A percentile compares a stretch with the other conserved stretches of the same genome.
These are phyloP conservation scores for Stenichneumon culpator DNA, from an alignment of 2,888 invertebrate species.

Conservation along the genomic window DNA sequence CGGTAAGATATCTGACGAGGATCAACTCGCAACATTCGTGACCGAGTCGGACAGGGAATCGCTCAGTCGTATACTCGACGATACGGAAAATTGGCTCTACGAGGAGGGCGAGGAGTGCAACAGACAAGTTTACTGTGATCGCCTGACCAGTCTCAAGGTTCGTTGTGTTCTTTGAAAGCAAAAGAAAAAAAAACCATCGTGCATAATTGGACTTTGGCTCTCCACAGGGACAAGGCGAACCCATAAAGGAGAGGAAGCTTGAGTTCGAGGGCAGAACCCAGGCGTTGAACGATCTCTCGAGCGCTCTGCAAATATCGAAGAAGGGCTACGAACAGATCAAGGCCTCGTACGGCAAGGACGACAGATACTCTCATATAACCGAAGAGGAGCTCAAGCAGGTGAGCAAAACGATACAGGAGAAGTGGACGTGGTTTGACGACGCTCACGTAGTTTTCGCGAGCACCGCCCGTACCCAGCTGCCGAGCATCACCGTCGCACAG, in stretches of 20 bases:
- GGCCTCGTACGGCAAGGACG: slow-evolving; percentile 86
- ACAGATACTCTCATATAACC: slow-evolving; percentile 92
- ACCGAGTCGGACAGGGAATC: slow-evolving; percentile 89
- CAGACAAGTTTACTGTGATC: slow-evolving; percentile 88
- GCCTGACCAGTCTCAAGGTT: slow-evolving; percentile 79
- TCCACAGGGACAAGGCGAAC: slow-evolving; percentile 93
- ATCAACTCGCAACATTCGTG: slow-evolving; percentile 91
- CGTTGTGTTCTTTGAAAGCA: slow-evolving; percentile 12
- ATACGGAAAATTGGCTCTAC: slow-evolving; percentile 98
- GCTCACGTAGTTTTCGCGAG: slow-evolving; percentile 89
- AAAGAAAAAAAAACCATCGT: neutral
- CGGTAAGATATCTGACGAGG: slow-evolving; percentile 93
- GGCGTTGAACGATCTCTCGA: slow-evolving; percentile 93
- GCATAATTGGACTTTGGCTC: neutral
- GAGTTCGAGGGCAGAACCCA: slow-evolving; percentile 93
- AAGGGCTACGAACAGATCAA: slow-evolving; percentile 92
- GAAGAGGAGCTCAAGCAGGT: slow-evolving; percentile 94
- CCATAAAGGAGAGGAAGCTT: slow-evolving; percentile 93
- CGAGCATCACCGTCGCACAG: slow-evolving; percentile 92
- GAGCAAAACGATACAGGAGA: slow-evolving; percentile 88
- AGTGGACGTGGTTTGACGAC: slow-evolving; percentile 91
- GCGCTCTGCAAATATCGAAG: slow-evolving; percentile 92
- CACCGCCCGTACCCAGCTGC: slow-evolving; percentile 90
- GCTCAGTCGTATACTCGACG: slow-evolving; percentile 90
- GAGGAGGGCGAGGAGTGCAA: slow-evolving; percentile 98